These are phyloP conservation scores for Pitta sordida DNA, from an alignment of 2,113 vertebrate species.

Conservation along the genomic window DNA sequence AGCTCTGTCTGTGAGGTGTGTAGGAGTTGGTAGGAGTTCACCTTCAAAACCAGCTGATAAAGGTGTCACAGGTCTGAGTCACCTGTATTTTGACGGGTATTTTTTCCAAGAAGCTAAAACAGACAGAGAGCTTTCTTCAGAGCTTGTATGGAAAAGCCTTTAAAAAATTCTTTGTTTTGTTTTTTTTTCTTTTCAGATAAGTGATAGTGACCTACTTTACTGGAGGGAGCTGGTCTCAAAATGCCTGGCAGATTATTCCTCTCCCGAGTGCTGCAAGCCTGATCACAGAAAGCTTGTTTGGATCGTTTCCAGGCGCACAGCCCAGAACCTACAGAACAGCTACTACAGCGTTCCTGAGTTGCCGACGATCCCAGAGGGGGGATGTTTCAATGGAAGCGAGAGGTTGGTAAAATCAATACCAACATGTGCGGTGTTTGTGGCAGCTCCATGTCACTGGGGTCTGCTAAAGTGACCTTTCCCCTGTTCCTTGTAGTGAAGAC, in stretches of 20 bases:
- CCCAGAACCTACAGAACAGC: slow-evolving; percentile 90
- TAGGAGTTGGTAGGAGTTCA: background rate
- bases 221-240: slow-evolving; percentile 91
- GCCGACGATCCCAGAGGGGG: slow-evolving; percentile 90
- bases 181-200: slow-evolving; percentile 75
- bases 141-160: background rate
- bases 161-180: background rate
- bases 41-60: background rate
- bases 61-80: background rate
- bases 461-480: background rate
- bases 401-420: slow-evolving; percentile 70
- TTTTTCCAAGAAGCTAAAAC: background rate
- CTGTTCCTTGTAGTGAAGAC: slow-evolving; percentile 81
- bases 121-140: background rate
- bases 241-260: slow-evolving; percentile 91
- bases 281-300: slow-evolving; percentile 92
- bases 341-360: slow-evolving; percentile 89
- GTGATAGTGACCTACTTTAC: slow-evolving; percentile 82
- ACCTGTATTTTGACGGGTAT: background rate
- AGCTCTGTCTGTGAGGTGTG: background rate
- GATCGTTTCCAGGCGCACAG: slow-evolving; percentile 93
- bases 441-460: background rate
- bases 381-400: slow-evolving; percentile 82
- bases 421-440: background rate
- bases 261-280: slow-evolving; percentile 93